phyloP scores from a whole-genome alignment of 2,797 vertebrate genomes.

The Rhinophrynus dorsalis region DNA sequence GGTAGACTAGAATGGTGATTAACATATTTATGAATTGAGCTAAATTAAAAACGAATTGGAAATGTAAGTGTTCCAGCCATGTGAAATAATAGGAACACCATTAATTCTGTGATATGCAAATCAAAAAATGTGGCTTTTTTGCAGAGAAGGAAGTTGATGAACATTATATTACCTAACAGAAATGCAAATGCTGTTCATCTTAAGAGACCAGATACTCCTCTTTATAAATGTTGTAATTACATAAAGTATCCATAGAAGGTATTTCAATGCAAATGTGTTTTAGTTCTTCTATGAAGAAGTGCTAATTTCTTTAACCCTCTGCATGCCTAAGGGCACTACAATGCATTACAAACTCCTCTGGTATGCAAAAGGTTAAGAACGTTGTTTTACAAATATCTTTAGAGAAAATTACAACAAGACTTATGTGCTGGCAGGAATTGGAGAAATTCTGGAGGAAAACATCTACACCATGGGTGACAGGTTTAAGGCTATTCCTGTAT shows the following conservation, averaged over 20 bases:
- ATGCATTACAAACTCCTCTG: too few species aligned
- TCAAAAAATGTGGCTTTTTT: conserved; percentile 26
- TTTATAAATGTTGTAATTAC: not conserved
- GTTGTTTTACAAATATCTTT: too few species aligned
- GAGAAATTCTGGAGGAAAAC: too few species aligned
- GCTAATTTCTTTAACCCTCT: too few species aligned
- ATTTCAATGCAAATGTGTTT: not conserved
- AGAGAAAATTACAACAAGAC: too few species aligned
- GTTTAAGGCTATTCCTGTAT: too few species aligned
- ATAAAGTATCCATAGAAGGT: not conserved
- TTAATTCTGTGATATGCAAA: conserved; percentile 37
- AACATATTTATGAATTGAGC: conserved; percentile 36
- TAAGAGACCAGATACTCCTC: conserved; percentile 6
- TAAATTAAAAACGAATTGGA: conserved; percentile 26
- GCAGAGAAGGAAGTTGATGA: conserved; percentile 27
- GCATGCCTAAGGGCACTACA: too few species aligned
- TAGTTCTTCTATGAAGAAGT: too few species aligned
- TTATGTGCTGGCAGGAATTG: not conserved
- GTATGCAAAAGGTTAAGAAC: too few species aligned
- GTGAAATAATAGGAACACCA: conserved; percentile 29
- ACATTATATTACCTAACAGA: conserved; percentile 20
- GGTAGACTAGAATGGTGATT: conserved; percentile 22
- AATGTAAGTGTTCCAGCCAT: conserved; percentile 12
- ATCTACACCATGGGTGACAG: too few species aligned
- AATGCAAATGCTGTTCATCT: conserved; percentile 22